A percentile compares a stretch with the other conserved stretches of the same genome.
These are phyloP conservation scores for Varroa destructor DNA, from an alignment of 1,140 invertebrate species.

Conservation along the genomic window DNA sequence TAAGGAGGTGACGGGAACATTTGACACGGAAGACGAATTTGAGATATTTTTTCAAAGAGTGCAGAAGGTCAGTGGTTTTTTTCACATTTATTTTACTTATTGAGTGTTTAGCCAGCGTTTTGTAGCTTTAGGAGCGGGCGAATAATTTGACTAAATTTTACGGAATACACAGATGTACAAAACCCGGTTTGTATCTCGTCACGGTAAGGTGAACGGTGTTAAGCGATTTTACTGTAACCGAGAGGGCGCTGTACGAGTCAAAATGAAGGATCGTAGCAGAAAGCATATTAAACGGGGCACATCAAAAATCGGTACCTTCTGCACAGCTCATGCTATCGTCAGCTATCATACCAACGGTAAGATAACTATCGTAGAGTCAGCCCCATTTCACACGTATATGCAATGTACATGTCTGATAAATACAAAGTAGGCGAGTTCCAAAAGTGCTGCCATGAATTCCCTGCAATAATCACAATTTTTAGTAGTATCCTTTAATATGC, in stretches of 20 bases:
- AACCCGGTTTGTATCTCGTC: constrained; percentile 18
- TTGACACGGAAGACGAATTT: constrained; percentile 17
- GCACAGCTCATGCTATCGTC: constrained; percentile 19
- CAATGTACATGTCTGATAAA: too few species aligned
- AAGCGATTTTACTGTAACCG: constrained; percentile 23
- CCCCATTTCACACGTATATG: too few species aligned
- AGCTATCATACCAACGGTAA: constrained; percentile 20
- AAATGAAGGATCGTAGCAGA: not conserved
- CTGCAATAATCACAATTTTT: too few species aligned
- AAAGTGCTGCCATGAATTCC: too few species aligned
- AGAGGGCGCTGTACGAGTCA: constrained; percentile 11
- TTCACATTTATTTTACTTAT: too few species aligned
- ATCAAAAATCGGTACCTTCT: constrained; percentile 21
- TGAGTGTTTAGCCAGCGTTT: too few species aligned
- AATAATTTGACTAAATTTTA: too few species aligned
- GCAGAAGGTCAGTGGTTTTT: not conserved
- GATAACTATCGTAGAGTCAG: not conserved
- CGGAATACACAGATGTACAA: not conserved
- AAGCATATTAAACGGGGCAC: constrained; percentile 11
- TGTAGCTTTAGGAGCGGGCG: too few species aligned
- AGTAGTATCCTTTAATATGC: too few species aligned
- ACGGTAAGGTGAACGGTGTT: constrained; percentile 18
- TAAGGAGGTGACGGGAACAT: constrained; percentile 16
- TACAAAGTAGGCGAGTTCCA: too few species aligned
- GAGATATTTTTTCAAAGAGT: constrained; percentile 20